These are phyloP conservation scores for Sebastes trivittatus DNA, from an alignment of 2,797 vertebrate genomes.

Conservation along the genomic window DNA sequence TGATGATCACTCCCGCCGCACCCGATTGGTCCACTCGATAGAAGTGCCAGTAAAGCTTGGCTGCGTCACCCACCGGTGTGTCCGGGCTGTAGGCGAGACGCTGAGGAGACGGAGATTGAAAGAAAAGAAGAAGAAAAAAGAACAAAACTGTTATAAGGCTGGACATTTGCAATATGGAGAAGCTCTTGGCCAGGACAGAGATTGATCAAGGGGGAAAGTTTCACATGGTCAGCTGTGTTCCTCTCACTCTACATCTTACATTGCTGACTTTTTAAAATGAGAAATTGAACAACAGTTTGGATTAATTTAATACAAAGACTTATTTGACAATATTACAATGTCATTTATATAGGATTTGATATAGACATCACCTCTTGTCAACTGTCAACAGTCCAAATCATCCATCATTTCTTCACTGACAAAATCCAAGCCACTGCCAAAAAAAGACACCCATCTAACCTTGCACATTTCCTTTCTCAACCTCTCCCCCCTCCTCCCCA, in stretches of 20 bases:
- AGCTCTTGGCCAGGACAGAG: background rate
- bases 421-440: constrained; percentile 39
- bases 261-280: background rate
- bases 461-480: constrained; percentile 53
- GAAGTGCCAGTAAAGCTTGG: constrained; percentile 95
- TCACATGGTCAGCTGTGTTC: background rate
- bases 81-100: constrained; percentile 82
- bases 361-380: background rate
- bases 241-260: background rate
- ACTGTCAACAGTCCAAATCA: too few relatives aligned
- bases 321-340: background rate
- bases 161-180: constrained; percentile 17
- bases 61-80: constrained; percentile 88
- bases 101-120: constrained; percentile 69
- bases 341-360: background rate
- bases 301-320: background rate
- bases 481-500: background rate
- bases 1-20: constrained; percentile 86
- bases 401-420: constrained; percentile 25
- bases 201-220: background rate
- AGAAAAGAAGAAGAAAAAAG: background rate
- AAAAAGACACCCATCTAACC: constrained; percentile 67
- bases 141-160: background rate
- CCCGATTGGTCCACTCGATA: constrained; percentile 83
- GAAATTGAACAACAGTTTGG: background rate